phyloP scores from a whole-genome alignment of 1,140 invertebrate genomes.

The Battus philenor region DNA sequence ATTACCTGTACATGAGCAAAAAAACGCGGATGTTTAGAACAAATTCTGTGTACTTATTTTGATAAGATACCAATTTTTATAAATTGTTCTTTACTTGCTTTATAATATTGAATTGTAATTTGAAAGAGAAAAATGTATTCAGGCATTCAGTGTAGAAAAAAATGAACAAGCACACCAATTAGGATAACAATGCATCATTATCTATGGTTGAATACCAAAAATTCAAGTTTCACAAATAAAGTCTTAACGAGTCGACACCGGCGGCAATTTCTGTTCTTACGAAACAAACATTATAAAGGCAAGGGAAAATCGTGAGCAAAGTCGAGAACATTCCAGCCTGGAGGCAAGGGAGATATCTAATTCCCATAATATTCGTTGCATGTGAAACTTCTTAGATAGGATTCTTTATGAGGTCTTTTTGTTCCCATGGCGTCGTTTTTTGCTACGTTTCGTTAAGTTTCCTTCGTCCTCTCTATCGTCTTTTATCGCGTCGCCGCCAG shows the following conservation, averaged over 20 bases:
- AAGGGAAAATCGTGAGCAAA: constrained; percentile 21
- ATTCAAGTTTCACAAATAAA: too few species aligned
- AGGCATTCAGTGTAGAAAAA: too few species aligned
- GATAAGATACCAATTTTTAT: too few species aligned
- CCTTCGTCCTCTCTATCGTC: constrained; percentile 15
- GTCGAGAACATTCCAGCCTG: constrained; percentile 18
- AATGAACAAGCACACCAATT: neutral
- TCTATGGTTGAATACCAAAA: too few species aligned
- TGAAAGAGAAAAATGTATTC: too few species aligned
- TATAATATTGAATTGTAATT: too few species aligned
- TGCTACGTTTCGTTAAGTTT: constrained; percentile 27
- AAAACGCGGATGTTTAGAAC: too few species aligned
- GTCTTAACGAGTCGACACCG: constrained; percentile 23
- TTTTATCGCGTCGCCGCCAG: constrained; percentile 18
- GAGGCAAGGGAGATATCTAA: constrained; percentile 47
- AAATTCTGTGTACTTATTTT: too few species aligned
- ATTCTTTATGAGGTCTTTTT: constrained; percentile 30
- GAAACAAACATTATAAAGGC: constrained; percentile 28
- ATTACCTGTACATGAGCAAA: too few species aligned
- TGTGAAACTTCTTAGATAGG: constrained; percentile 60
- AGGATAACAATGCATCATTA: too few species aligned
- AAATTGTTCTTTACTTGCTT: too few species aligned
- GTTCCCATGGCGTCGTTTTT: constrained; percentile 33
- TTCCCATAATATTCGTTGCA: constrained; percentile 57
- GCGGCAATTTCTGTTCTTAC: constrained; percentile 15